Base-by-base conservation (phyloP, 2,888 invertebrate genomes). In the Magallana nippona region DNA sequence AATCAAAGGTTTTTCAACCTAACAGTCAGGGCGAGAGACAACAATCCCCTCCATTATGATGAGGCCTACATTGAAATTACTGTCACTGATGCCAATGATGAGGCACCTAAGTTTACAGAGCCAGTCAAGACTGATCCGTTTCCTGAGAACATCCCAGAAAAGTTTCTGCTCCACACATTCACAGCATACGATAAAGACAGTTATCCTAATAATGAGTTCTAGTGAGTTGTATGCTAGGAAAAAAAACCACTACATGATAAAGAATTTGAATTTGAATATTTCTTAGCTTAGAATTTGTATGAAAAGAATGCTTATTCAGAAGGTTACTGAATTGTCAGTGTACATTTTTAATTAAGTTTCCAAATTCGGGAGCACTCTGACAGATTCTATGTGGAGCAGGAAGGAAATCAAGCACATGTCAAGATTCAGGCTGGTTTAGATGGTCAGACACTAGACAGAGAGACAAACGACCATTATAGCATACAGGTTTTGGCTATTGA, bases 81-180 rank as follows among this genome's bases (percentile, higher is more conserved):
- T 93, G 98, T 99, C 94, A 98, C 98, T 92, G 99, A 99, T 95
- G 98, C 98, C 96, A 99, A 99, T 96, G 99, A 99, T 96, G 99
- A 99, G 95, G 98, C 98, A 88, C 99, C 99, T 88, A 98, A 98
- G 95, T 99, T 99, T 82, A 19, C 77, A 15, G 84, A 84, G 11
- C 86, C 88, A 78, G 87, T 87, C n/a, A 85, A 87, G 58, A 88
- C 98, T 98, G 95, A 97, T 97, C 5, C 96, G 97, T 17, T 83
- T 10, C 80, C 83, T 15, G 99, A 99, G 95, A 98, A 98, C 94
- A 97, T 98, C 1, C 96, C 97, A 93, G 96, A 98, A 82, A 98
- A 98, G 44, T 97, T 97, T 89, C 96, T 96, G 88, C 95, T 99
- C 90, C 98, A 98, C 94, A 97, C 97, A 22, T 99, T 99, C 95